Conservation (phyloP, 2,888 invertebrate species). For the Cephus runcator region DNA sequence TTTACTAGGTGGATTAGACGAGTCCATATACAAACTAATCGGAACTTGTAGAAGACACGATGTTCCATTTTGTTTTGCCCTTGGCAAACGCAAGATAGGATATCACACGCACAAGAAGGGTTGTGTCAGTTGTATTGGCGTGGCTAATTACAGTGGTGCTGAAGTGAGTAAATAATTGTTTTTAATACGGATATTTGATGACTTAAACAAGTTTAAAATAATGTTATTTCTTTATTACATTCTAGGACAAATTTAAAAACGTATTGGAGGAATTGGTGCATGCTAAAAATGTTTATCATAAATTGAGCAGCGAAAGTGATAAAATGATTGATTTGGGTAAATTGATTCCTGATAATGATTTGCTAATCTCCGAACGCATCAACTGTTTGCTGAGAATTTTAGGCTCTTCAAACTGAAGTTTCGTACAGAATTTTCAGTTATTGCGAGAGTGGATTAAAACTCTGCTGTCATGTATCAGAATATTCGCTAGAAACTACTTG, state of each 20-base stretch:
- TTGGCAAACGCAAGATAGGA: constrained; percentile 49
- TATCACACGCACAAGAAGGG: constrained; percentile 49
- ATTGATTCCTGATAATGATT: constrained; percentile 30
- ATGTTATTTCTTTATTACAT: constrained; percentile 14
- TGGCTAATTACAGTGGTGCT: constrained; percentile 45
- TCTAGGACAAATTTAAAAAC: constrained; percentile 44
- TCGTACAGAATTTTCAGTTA: not conserved
- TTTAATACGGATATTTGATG: constrained; percentile 2
- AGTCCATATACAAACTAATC: constrained; percentile 37
- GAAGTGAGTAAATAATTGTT: constrained; percentile 39
- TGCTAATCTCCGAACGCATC: constrained; percentile 41
- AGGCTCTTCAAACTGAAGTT: constrained; percentile 13
- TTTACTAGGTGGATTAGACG: constrained; percentile 45
- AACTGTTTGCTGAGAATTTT: constrained; percentile 37
- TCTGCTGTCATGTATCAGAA: too few relatives aligned
- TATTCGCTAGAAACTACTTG: too few relatives aligned
- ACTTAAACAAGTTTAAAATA: constrained; percentile 5
- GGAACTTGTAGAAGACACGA: constrained; percentile 39
- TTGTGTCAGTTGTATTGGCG: constrained; percentile 44
- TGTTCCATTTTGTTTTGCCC: constrained; percentile 44
- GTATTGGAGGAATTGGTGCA: constrained; percentile 39
- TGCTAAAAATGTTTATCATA: constrained; percentile 41
- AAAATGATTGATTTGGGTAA: constrained; percentile 37
- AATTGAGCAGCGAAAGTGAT: constrained; percentile 20
- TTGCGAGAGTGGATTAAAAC: not conserved